Evolutionary conservation across 2,113 vertebrate genomes (phyloP).

Genomic region (Onychorhynchus coronatus): DNA sequence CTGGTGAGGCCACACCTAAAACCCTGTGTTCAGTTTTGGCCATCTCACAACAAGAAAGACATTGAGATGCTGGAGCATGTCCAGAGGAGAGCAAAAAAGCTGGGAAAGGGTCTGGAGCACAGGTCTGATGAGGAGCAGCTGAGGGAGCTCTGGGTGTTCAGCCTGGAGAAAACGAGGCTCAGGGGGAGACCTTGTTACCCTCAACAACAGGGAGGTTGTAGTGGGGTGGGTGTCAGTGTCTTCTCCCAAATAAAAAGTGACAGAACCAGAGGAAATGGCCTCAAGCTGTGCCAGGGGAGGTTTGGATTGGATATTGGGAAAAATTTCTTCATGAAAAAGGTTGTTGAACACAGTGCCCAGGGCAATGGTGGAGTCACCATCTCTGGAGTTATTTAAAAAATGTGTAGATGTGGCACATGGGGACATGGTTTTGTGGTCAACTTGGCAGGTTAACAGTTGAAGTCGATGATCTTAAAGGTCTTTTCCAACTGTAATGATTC

Average conservation of each 20-base stretch:
- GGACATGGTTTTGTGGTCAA: not conserved
- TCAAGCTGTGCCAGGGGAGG: too few relatives aligned
- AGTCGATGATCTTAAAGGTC: not conserved
- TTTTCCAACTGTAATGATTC: not conserved
- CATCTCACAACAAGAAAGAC: not conserved
- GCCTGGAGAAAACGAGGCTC: not conserved
- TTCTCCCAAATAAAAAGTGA: accelerated
- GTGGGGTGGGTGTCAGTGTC: accelerated
- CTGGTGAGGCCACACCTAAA: not conserved
- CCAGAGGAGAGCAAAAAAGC: not conserved
- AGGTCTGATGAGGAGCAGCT: not conserved
- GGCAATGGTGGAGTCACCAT: not conserved
- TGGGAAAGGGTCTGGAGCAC: not conserved
- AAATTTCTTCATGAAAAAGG: not conserved
- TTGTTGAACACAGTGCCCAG: not conserved
- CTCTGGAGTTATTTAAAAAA: not conserved
- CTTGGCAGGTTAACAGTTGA: not conserved
- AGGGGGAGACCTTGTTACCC: accelerated
- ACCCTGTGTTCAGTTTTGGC: not conserved
- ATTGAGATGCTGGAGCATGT: accelerated
- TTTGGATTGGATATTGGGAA: not conserved
- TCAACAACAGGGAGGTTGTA: not conserved
- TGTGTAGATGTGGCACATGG: not conserved
- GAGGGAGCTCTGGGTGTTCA: not conserved
- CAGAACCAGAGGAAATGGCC: not conserved